A percentile compares a stretch with the other conserved stretches of the same genome.
phyloP scores from a whole-genome alignment of 1,140 invertebrate genomes.

The Acarapis woodi region DNA sequence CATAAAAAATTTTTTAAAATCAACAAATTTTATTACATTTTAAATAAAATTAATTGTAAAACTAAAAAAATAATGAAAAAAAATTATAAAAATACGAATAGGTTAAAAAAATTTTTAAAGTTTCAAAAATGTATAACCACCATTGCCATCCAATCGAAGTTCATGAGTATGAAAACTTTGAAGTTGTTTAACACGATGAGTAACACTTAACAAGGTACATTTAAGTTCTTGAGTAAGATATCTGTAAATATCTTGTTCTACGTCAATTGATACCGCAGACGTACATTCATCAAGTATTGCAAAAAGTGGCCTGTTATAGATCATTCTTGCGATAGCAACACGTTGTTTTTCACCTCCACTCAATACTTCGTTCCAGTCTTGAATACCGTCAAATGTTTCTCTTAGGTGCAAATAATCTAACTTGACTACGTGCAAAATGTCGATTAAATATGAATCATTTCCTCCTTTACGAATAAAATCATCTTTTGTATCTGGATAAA shows the following conservation, averaged over 20 bases:
- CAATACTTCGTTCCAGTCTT: constrained; percentile 90
- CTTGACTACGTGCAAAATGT: constrained; percentile 38
- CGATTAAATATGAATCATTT: constrained; percentile 14
- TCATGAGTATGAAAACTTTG: constrained; percentile 7
- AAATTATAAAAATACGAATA: too few relatives aligned
- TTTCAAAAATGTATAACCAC: background rate
- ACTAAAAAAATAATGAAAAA: too few relatives aligned
- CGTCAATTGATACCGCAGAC: constrained; percentile 84
- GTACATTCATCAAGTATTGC: constrained; percentile 96
- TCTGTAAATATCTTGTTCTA: constrained; percentile 85
- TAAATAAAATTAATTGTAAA: too few relatives aligned
- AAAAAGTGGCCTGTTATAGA: constrained; percentile 89
- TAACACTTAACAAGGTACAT: constrained; percentile 9
- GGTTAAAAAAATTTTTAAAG: too few relatives aligned
- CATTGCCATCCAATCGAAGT: constrained; percentile 6
- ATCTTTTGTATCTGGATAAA: constrained; percentile 64
- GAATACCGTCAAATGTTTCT: constrained; percentile 52
- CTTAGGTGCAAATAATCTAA: constrained; percentile 49
- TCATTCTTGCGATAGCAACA: constrained; percentile 43
- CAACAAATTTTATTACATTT: too few relatives aligned
- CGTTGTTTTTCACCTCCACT: constrained; percentile 92
- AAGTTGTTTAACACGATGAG: constrained; percentile 10
- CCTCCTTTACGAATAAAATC: constrained; percentile 40
- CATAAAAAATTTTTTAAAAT: too few relatives aligned
- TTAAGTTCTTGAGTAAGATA: constrained; percentile 33